A percentile compares a stretch with the other conserved stretches of the same genome.
These are phyloP conservation scores for Lymantria monacha DNA, from an alignment of 2,888 invertebrate species.

Conservation along the genomic window DNA sequence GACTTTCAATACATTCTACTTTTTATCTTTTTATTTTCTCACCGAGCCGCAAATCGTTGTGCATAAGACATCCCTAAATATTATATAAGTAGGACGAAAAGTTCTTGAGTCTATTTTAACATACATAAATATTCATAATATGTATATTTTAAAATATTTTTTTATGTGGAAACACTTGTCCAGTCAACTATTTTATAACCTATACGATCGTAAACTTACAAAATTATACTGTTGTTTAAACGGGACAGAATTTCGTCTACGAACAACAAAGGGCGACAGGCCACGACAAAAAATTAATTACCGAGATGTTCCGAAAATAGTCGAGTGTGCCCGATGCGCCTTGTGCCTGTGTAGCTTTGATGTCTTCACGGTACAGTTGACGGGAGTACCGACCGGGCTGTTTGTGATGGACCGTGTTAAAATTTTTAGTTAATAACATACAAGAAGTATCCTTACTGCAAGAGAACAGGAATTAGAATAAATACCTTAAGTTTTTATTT, in stretches of 20 bases:
- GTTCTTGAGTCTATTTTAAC: too few relatives aligned
- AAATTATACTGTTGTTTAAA: constrained; percentile 24
- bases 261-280: constrained; percentile 57
- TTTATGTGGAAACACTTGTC: constrained; percentile 5
- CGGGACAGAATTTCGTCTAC: constrained; percentile 28
- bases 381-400: constrained; percentile 16
- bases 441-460: constrained; percentile 6
- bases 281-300: constrained; percentile 72
- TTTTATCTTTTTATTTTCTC: too few relatives aligned
- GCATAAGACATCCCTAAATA: too few relatives aligned
- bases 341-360: constrained; percentile 55
- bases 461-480: constrained; percentile 6
- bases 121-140: not conserved
- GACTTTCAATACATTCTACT: too few relatives aligned
- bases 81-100: too few relatives aligned
- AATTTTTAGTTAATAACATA: constrained; percentile 11
- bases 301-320: constrained; percentile 60
- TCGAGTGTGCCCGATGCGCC: constrained; percentile 30
- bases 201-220: constrained; percentile 21
- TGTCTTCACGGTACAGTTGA: constrained; percentile 42
- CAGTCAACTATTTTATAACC: constrained; percentile 5
- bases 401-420: constrained; percentile 24
- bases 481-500: not conserved
- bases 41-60: too few relatives aligned
- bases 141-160: too few relatives aligned